Conservation (phyloP, 2,113 vertebrate species). For the Varanus komodoensis region DNA sequence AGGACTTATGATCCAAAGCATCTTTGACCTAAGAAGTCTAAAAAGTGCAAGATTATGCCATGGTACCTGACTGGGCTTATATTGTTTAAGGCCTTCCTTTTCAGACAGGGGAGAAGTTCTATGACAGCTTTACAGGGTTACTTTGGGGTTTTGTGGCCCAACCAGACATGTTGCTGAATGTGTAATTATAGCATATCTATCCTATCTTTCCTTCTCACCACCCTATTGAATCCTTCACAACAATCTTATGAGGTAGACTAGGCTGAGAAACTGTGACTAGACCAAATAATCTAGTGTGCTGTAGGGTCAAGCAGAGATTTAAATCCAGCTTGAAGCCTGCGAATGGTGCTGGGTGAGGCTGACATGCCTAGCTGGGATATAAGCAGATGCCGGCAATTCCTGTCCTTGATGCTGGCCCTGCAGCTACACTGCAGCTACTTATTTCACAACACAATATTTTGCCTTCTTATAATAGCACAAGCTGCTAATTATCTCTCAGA, state of each 20-base stretch:
- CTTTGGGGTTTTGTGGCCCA: neutral
- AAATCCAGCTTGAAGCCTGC: no score
- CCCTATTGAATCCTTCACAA: no score
- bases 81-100: neutral
- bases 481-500: neutral
- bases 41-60: neutral
- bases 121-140: neutral
- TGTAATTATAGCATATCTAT: neutral
- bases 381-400: no score
- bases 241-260: neutral
- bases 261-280: neutral
- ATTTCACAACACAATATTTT: neutral
- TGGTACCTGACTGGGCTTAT: neutral
- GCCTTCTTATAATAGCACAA: neutral
- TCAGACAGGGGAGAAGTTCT: neutral
- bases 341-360: no score
- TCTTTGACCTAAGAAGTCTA: neutral
- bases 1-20: neutral
- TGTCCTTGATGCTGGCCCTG: no score
- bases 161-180: neutral
- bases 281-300: neutral
- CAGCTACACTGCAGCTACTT: neutral
- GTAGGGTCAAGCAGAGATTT: neutral
- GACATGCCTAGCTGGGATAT: no score
- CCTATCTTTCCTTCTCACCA: neutral